A percentile compares a stretch with the other conserved stretches of the same genome.
Evolutionary conservation across 2,888 invertebrate genomes (phyloP).

Genomic region (Prenolepis imparis): DNA sequence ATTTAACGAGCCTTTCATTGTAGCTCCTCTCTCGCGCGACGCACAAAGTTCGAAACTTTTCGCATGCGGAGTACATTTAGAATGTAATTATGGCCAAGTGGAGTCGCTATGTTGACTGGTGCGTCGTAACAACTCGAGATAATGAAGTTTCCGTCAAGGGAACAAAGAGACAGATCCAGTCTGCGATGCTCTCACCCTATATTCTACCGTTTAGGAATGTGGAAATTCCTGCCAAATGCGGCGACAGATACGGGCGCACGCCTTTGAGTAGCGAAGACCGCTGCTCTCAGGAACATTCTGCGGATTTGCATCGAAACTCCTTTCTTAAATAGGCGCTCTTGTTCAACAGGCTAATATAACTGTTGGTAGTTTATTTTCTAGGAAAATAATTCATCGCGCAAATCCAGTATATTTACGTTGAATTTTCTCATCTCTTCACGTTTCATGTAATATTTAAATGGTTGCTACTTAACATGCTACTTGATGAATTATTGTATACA

Average conservation of each 20-base stretch:
- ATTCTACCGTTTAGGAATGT: constrained; percentile 31
- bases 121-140: constrained; percentile 51
- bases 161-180: constrained; percentile 51
- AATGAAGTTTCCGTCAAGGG: constrained; percentile 56
- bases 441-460: constrained; percentile 22
- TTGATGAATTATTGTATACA: background rate
- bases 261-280: constrained; percentile 24
- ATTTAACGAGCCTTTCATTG: constrained; percentile 13
- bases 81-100: constrained; percentile 30
- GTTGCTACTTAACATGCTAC: background rate
- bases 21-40: background rate
- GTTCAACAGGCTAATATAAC: constrained; percentile 52
- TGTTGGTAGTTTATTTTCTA: constrained; percentile 40
- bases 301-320: constrained; percentile 49
- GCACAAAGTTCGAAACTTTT: constrained; percentile 40
- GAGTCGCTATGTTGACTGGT: constrained; percentile 29
- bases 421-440: constrained; percentile 5
- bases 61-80: constrained; percentile 27
- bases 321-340: constrained; percentile 50
- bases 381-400: constrained; percentile 10
- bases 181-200: constrained; percentile 11
- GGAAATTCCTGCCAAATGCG: constrained; percentile 51
- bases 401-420: constrained; percentile 19
- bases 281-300: constrained; percentile 13
- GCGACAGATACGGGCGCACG: constrained; percentile 41